phyloP scores from a whole-genome alignment of 2,113 vertebrate genomes.

The Actenoides hombroni region DNA sequence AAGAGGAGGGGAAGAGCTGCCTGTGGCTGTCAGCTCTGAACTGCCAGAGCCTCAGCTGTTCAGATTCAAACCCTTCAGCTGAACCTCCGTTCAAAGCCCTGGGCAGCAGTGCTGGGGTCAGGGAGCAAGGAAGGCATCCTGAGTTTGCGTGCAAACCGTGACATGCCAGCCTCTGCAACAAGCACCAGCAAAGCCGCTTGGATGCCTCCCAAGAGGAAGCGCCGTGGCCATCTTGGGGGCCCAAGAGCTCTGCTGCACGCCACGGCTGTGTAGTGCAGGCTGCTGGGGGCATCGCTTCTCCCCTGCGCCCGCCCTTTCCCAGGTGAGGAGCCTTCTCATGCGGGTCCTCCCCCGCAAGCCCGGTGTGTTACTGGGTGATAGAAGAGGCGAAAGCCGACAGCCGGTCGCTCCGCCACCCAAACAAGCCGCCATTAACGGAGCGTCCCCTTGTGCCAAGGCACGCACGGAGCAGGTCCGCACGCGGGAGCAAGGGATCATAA shows the following conservation, averaged over 20 bases:
- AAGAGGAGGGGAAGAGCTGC: background rate
- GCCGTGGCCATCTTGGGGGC: accelerated
- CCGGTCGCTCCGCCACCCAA: accelerated
- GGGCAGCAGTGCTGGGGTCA: background rate
- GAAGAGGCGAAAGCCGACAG: background rate
- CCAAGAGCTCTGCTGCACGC: accelerated
- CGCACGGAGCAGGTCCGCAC: accelerated
- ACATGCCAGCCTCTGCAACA: background rate
- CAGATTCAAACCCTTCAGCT: too few relatives aligned
- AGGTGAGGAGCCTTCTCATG: accelerated
- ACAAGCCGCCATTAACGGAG: background rate
- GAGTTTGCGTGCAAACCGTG: accelerated
- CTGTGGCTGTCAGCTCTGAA: background rate
- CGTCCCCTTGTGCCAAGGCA: background rate
- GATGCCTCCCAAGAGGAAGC: accelerated
- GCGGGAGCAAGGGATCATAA: background rate
- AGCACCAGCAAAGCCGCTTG: accelerated
- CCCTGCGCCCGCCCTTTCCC: too few relatives aligned
- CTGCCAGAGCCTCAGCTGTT: accelerated
- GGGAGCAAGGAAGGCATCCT: background rate
- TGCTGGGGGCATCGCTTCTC: background rate
- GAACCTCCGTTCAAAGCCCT: background rate
- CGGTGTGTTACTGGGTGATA: accelerated
- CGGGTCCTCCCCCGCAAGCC: too few relatives aligned
- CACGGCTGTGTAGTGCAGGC: accelerated